Evolutionary conservation across 1,140 invertebrate species (phyloP).

Genomic region (Argopecten irradians): DNA sequence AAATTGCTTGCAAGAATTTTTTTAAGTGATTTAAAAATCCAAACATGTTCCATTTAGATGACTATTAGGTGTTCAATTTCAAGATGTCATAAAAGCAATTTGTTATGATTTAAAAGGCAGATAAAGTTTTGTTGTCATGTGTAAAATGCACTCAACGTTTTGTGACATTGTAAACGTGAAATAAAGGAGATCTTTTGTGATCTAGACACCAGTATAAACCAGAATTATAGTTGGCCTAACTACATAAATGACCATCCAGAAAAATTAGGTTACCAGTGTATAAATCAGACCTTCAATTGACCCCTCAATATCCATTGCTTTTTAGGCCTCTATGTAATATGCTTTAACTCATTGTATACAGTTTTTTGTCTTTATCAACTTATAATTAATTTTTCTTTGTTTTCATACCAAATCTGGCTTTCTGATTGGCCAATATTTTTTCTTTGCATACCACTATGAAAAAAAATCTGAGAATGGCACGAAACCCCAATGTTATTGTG

Average conservation of each 20-base stretch:
- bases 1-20: background rate
- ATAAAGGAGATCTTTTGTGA: background rate
- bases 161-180: background rate
- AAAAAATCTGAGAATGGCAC: too few relatives aligned
- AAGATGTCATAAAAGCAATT: slow-evolving; percentile 17
- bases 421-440: too few relatives aligned
- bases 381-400: too few relatives aligned
- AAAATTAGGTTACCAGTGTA: too few relatives aligned
- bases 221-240: background rate
- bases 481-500: too few relatives aligned
- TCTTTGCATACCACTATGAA: too few relatives aligned
- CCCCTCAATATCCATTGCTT: background rate
- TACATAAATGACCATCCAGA: too few relatives aligned
- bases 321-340: background rate
- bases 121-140: background rate
- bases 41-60: background rate
- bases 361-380: too few relatives aligned
- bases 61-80: slow-evolving; percentile 17
- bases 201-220: slow-evolving; percentile 9
- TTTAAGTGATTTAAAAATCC: slow-evolving; percentile 3
- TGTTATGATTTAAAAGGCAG: background rate
- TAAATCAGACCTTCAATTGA: background rate
- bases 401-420: too few relatives aligned
- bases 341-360: background rate
- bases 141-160: background rate